Conservation (phyloP, 2,888 invertebrate species). For the Patella caerulea region DNA sequence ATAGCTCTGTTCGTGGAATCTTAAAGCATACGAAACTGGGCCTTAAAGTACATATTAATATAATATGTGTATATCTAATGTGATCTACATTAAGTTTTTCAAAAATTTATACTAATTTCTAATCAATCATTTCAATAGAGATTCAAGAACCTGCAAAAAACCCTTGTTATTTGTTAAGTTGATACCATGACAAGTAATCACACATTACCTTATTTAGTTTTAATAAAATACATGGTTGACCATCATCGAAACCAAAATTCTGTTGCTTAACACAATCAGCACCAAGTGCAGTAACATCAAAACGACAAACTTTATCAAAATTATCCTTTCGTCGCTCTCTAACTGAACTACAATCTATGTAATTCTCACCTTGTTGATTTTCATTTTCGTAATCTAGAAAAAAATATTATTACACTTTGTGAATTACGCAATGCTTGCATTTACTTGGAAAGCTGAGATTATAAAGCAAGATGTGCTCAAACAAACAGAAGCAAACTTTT, state of each 20-base stretch:
- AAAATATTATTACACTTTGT: neutral
- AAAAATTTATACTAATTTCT: too few relatives aligned
- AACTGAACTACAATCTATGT: slow-evolving; percentile 76
- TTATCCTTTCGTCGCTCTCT: slow-evolving; percentile 52
- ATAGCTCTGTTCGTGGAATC: too few relatives aligned
- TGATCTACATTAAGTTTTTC: too few relatives aligned
- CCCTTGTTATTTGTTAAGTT: neutral
- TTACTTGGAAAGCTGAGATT: too few relatives aligned
- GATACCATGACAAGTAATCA: too few relatives aligned
- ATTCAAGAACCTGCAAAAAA: neutral
- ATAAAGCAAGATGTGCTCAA: too few relatives aligned
- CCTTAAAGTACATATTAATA: too few relatives aligned
- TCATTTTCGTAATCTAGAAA: slow-evolving; percentile 68
- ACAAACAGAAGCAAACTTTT: too few relatives aligned
- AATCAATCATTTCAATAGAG: neutral
- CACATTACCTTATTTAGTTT: slow-evolving; percentile 90
- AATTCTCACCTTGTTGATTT: slow-evolving; percentile 56
- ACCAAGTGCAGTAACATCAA: slow-evolving; percentile 76
- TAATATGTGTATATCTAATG: too few relatives aligned
- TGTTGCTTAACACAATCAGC: slow-evolving; percentile 82
- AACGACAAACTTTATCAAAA: slow-evolving; percentile 81
- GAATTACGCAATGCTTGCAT: too few relatives aligned
- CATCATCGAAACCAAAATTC: slow-evolving; percentile 88
- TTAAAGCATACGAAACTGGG: too few relatives aligned
- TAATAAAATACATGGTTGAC: slow-evolving; percentile 93